Base-by-base conservation (phyloP, 2,888 invertebrate species). In the Galerucella nymphaeae region DNA sequence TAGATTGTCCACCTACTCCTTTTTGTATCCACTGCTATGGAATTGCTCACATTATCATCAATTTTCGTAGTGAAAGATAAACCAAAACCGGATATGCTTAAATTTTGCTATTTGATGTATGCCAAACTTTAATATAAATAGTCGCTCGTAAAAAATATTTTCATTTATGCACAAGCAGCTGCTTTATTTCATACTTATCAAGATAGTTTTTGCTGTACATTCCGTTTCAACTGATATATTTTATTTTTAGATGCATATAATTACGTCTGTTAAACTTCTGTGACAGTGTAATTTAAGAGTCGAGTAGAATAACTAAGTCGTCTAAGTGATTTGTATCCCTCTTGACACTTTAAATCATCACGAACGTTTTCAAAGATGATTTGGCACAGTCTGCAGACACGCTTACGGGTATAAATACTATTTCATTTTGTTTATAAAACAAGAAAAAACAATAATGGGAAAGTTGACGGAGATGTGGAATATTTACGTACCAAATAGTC, bases 241-340 rank as follows among this genome's bases (percentile, higher is more conserved):
- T 48, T 48, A 48, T 48, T 48, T 48, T 48, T 48, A 48, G 48
- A n/a, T 48, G 48, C 48, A 48, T n/a, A n/a, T 48, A 48, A 48
- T 48, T 48, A n/a, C 48, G n/a, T 48, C n/a, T n/a, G 48, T 48
- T 48, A 48, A 48, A 48, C 48, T 6, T 48, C 48, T 48, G 48
- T n/a, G 48, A 48, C 48, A 48, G 48, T 48, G n/a, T 48, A 48
- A 48, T 48, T 48, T n/a, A 16, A 14, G n/a, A 48, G 6, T 8
- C 48, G n/a, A 14, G 48, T 48, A 8, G n/a, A 8, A 48, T 8
- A 45, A 14, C 14, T 14, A 13, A 45, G 14, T n/a, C n/a, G 6
- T 48, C n/a, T 48, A n/a, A 48, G n/a, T 16, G n/a, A 48, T 14
- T 48, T n/a, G n/a, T n/a, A 48, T 48, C n/a, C n/a, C n/a, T n/a